These are phyloP conservation scores for Kryptolebias marmoratus DNA, from an alignment of 2,113 vertebrate species.

Conservation along the genomic window DNA sequence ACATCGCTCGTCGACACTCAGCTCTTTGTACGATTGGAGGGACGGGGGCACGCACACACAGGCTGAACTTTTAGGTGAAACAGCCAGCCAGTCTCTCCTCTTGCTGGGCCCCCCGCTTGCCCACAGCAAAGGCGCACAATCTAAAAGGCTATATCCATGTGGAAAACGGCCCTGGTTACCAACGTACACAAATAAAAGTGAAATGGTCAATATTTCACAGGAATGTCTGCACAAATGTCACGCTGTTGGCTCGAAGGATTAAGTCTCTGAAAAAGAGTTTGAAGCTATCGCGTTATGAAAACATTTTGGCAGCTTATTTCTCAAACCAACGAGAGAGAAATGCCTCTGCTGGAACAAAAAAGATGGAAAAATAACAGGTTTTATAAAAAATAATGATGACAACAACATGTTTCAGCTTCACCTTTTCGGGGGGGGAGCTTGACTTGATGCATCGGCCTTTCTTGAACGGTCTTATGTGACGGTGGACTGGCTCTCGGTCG, in stretches of 20 bases:
- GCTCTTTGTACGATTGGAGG: constrained; percentile 79
- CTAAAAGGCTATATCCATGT: constrained; percentile 60
- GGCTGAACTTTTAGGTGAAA: constrained; percentile 61
- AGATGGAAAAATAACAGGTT: constrained; percentile 2
- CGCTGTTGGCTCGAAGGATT: constrained; percentile 70
- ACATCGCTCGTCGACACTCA: constrained; percentile 76
- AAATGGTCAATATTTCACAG: constrained; percentile 72
- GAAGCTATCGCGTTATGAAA: constrained; percentile 67
- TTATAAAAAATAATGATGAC: constrained; percentile 20
- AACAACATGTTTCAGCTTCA: constrained; percentile 20
- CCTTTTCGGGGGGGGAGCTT: constrained; percentile 12
- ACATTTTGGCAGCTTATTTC: constrained; percentile 58
- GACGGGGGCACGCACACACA: constrained; percentile 37
- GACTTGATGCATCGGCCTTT: constrained; percentile 29
- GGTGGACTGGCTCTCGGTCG: constrained; percentile 12
- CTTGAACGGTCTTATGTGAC: constrained; percentile 52
- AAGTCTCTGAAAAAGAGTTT: constrained; percentile 54
- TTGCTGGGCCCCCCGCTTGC: constrained; percentile 58
- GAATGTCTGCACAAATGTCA: constrained; percentile 74
- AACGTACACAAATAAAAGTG: constrained; percentile 76
- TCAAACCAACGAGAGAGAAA: constrained; percentile 44
- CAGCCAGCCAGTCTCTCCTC: constrained; percentile 63
- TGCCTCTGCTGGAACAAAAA: constrained; percentile 18
- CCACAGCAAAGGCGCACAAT: constrained; percentile 61
- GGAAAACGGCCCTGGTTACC: constrained; percentile 70